phyloP scores from a whole-genome alignment of 2,113 vertebrate species.

The Pongo pygmaeus region DNA sequence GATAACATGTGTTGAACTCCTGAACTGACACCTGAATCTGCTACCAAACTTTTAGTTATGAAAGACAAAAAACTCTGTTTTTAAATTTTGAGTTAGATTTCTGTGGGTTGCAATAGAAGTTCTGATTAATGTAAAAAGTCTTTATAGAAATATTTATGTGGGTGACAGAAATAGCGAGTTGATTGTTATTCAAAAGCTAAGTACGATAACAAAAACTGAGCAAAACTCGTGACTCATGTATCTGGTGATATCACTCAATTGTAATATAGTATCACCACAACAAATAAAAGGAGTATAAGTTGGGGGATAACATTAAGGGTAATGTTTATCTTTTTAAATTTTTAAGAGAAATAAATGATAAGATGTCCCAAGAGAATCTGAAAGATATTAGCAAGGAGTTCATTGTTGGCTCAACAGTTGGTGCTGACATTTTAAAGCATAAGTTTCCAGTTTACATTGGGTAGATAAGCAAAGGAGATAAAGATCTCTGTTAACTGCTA shows the following conservation, averaged over 20 bases:
- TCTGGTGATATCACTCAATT: neutral
- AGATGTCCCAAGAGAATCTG: neutral
- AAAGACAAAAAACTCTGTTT: neutral
- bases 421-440: neutral
- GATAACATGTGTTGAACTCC: neutral
- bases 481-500: neutral
- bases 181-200: neutral
- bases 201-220: neutral
- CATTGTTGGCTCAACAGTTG: neutral
- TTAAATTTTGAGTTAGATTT: neutral
- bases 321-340: neutral
- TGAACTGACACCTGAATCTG: neutral
- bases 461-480: conserved; percentile 18
- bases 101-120: neutral
- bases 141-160: neutral
- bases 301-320: neutral
- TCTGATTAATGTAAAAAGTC: neutral
- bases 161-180: neutral
- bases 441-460: neutral
- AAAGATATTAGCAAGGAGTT: conserved; percentile 16
- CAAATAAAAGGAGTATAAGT: neutral
- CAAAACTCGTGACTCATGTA: neutral
- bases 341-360: conserved; percentile 6
- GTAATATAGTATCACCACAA: neutral
- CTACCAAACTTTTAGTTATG: neutral